These are phyloP conservation scores for Garra rufa DNA, from an alignment of 2,113 vertebrate genomes.

Conservation along the genomic window DNA sequence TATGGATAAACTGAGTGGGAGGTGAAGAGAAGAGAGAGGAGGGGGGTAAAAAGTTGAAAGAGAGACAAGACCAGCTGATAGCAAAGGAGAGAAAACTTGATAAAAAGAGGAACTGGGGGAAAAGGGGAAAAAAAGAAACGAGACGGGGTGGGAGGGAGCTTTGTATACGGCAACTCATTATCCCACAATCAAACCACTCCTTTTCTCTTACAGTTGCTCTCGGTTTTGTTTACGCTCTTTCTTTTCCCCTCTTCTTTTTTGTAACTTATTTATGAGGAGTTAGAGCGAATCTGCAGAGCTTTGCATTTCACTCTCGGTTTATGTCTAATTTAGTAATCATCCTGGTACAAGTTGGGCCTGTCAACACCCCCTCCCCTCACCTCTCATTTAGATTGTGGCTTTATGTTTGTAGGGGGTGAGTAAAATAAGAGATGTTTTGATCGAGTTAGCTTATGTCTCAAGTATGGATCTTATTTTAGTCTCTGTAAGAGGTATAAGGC, in stretches of 20 bases:
- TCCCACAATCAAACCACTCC: slow-evolving; percentile 69
- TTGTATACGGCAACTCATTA: slow-evolving; percentile 71
- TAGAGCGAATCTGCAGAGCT: slow-evolving; percentile 75
- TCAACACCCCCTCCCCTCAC: slow-evolving; percentile 41
- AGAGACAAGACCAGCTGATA: slow-evolving; percentile 55
- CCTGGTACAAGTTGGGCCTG: slow-evolving; percentile 75
- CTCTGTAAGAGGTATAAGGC: slow-evolving; percentile 27
- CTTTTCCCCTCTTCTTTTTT: slow-evolving; percentile 64
- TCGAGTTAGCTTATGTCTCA: slow-evolving; percentile 37
- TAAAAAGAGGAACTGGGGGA: slow-evolving; percentile 60
- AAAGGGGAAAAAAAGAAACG: slow-evolving; percentile 40
- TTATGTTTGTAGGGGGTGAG: slow-evolving; percentile 36
- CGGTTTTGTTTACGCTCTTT: slow-evolving; percentile 62
- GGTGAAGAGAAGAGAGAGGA: slow-evolving; percentile 50
- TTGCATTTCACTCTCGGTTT: slow-evolving; percentile 69
- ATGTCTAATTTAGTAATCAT: slow-evolving; percentile 82
- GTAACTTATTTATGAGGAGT: slow-evolving; percentile 79
- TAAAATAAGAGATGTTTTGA: slow-evolving; percentile 48
- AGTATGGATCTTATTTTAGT: slow-evolving; percentile 38
- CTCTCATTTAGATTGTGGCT: slow-evolving; percentile 48
- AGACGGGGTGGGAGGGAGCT: slow-evolving; percentile 58
- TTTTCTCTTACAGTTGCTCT: slow-evolving; percentile 43
- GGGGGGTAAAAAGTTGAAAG: slow-evolving; percentile 42
- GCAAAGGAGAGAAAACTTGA: slow-evolving; percentile 62
- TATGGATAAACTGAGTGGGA: slow-evolving; percentile 31